These are phyloP conservation scores for Trissonchulus sp. DNA, from an alignment of 2,888 invertebrate genomes.

Conservation along the genomic window DNA sequence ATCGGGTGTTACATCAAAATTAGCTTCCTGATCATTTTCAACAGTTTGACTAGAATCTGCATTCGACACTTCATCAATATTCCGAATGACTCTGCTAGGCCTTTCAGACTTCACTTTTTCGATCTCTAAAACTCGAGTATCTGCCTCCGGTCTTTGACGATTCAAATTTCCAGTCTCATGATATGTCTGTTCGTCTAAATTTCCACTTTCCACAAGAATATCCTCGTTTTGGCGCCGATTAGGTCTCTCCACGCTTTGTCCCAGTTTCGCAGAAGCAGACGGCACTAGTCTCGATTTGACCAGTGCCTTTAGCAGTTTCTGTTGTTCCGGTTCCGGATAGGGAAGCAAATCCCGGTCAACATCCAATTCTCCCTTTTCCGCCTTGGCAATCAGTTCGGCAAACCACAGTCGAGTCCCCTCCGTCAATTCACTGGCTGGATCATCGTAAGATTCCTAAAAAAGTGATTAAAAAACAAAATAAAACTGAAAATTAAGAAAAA, in stretches of 20 bases:
- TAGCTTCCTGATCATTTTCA: not conserved
- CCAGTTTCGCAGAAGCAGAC: not conserved
- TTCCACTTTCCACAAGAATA: too few relatives aligned
- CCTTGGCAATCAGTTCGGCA: not conserved
- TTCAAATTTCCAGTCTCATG: too few relatives aligned
- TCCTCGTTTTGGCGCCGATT: too few relatives aligned
- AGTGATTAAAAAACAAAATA: not conserved
- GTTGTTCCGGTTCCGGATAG: not conserved
- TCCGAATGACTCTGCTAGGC: too few relatives aligned
- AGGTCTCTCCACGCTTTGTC: too few relatives aligned
- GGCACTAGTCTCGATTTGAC: too few relatives aligned
- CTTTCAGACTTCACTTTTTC: not conserved
- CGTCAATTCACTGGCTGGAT: not conserved
- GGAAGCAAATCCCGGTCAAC: conserved; percentile 18
- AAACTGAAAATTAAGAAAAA: too few relatives aligned
- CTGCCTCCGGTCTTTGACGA: too few relatives aligned
- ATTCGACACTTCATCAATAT: too few relatives aligned
- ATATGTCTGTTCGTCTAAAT: too few relatives aligned
- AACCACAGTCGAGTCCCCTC: conserved; percentile 22
- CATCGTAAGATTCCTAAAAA: conserved; percentile 8
- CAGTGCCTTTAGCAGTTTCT: too few relatives aligned
- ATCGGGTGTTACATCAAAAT: not conserved
- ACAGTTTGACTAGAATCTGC: not conserved
- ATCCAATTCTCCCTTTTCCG: not conserved
- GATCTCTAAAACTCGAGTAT: too few relatives aligned